Evolutionary conservation across 2,888 invertebrate genomes (phyloP).

Genomic region (Volucella inflata): DNA sequence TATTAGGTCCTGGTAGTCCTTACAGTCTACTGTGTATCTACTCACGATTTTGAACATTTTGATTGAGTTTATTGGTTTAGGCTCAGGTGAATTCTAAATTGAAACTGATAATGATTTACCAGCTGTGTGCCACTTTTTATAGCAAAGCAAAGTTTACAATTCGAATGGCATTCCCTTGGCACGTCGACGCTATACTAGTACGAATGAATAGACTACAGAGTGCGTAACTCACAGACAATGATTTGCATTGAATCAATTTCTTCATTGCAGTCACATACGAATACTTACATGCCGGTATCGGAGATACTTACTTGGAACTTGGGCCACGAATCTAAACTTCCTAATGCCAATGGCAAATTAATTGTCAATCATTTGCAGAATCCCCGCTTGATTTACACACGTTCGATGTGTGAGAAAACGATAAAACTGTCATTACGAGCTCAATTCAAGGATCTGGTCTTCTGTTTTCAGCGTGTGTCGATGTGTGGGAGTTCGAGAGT

Average conservation of each 20-base stretch:
- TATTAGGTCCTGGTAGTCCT: conserved; percentile 5
- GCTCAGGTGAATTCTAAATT: conserved; percentile 28
- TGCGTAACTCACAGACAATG: conserved; percentile 5
- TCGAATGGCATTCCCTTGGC: conserved; percentile 44
- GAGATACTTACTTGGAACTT: background rate
- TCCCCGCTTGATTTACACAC: background rate
- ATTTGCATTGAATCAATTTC: conserved; percentile 41
- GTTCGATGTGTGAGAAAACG: conserved; percentile 25
- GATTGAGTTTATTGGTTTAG: conserved; percentile 19
- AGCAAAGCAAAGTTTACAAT: background rate
- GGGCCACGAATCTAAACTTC: conserved; percentile 16
- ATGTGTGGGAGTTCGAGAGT: too few species aligned
- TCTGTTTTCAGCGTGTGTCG: conserved; percentile 6
- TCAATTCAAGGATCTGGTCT: conserved; percentile 40
- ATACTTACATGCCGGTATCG: background rate
- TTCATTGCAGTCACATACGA: conserved; percentile 47
- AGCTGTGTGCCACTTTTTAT: conserved; percentile 34
- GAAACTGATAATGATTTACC: conserved; percentile 53
- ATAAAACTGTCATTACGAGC: conserved; percentile 55
- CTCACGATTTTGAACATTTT: conserved; percentile 70
- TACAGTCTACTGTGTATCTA: background rate
- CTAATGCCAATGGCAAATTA: conserved; percentile 42
- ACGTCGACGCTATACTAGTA: conserved; percentile 27
- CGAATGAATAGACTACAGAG: background rate
- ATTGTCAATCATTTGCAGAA: conserved; percentile 22